Evolutionary conservation across 1,140 invertebrate genomes (phyloP).

Genomic region (Oryzaephilus surinamensis): DNA sequence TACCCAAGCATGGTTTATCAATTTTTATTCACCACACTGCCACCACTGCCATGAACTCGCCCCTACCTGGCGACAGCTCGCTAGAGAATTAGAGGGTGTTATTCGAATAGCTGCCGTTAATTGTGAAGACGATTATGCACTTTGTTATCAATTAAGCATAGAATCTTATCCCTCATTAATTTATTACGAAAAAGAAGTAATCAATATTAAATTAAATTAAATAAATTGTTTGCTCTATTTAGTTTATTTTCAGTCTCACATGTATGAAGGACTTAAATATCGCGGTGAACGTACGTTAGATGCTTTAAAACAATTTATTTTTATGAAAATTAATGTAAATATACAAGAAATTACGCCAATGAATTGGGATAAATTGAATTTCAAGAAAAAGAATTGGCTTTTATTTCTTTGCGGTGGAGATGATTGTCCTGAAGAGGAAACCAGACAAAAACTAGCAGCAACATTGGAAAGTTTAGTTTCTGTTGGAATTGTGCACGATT

Average conservation of each 20-base stretch:
- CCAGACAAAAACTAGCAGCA: conserved; percentile 48
- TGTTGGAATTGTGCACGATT: conserved; percentile 40
- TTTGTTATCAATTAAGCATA: conserved; percentile 56
- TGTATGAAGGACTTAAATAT: conserved; percentile 36
- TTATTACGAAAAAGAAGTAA: conserved; percentile 33
- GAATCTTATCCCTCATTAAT: conserved; percentile 31
- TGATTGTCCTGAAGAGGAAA: conserved; percentile 43
- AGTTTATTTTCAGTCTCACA: conserved; percentile 26
- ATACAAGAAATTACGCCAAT: conserved; percentile 29
- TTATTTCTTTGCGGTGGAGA: conserved; percentile 40
- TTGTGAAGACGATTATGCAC: conserved; percentile 65
- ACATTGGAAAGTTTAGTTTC: conserved; percentile 50
- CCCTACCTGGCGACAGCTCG: conserved; percentile 66
- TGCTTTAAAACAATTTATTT: conserved; percentile 37
- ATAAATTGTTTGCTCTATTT: conserved; percentile 3
- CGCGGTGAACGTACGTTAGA: conserved; percentile 36
- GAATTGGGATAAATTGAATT: conserved; percentile 29
- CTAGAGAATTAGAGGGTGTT: conserved; percentile 59
- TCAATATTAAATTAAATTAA: conserved; percentile 1
- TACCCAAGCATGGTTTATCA: conserved; percentile 70
- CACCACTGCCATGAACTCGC: conserved; percentile 74
- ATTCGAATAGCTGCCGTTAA: conserved; percentile 66
- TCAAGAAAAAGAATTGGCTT: conserved; percentile 29
- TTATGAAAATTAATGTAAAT: conserved; percentile 32
- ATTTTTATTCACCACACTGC: conserved; percentile 80